A percentile compares a stretch with the other conserved stretches of the same genome.
These are phyloP conservation scores for Eurypyga helias DNA, from an alignment of 2,113 vertebrate species.

Conservation along the genomic window DNA sequence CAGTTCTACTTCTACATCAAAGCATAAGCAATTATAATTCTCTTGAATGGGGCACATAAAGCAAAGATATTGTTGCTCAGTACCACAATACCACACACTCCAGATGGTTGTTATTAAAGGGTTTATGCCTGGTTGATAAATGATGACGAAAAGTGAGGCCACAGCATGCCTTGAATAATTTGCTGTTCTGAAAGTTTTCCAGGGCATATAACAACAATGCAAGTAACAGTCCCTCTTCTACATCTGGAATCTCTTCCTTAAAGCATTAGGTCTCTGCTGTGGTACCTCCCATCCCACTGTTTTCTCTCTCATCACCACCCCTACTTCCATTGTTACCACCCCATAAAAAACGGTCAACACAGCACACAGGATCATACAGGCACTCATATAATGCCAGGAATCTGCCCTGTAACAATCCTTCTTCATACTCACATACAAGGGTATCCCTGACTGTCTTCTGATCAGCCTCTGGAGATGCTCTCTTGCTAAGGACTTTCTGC, in stretches of 20 bases:
- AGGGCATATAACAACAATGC: neutral
- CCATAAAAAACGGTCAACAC: neutral
- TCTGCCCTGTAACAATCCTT: too few relatives aligned
- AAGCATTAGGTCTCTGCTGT: neutral
- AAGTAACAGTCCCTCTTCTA: neutral
- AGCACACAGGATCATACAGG: neutral
- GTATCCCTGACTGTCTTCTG: neutral
- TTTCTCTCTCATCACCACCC: neutral
- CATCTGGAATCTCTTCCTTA: neutral
- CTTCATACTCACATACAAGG: neutral
- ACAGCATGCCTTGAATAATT: neutral
- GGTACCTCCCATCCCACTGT: neutral
- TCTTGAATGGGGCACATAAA: neutral
- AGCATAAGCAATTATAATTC: neutral
- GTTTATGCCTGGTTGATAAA: neutral
- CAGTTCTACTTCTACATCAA: neutral
- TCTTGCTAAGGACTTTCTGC: neutral
- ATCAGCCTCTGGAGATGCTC: neutral
- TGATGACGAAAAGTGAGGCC: neutral
- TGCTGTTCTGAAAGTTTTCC: neutral
- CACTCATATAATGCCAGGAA: neutral
- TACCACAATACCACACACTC: neutral
- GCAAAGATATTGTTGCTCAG: neutral
- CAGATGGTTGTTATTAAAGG: neutral
- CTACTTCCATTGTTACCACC: neutral